Evolutionary conservation across 2,888 invertebrate species (phyloP).

Genomic region (Leucoma salicis): DNA sequence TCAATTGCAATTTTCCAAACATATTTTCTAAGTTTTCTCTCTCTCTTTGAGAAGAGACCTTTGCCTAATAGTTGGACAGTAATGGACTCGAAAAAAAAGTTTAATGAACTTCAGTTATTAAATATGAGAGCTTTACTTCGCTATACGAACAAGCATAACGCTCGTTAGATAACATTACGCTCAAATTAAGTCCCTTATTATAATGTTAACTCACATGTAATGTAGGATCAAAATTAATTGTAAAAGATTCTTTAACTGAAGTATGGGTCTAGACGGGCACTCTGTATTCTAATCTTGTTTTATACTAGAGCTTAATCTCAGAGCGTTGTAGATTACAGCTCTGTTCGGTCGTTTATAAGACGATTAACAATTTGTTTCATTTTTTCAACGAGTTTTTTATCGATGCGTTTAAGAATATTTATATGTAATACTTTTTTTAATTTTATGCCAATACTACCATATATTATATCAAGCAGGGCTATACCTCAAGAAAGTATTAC

Average conservation of each 20-base stretch:
- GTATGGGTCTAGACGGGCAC: conserved; percentile 63
- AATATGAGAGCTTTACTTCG: too few relatives aligned
- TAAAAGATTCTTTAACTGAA: conserved; percentile 44
- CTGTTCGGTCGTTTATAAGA: conserved; percentile 1
- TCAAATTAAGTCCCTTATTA: conserved; percentile 8
- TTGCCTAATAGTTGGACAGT: too few relatives aligned
- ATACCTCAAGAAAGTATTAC: too few relatives aligned
- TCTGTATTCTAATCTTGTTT: conserved; percentile 49
- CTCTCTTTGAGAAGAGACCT: too few relatives aligned
- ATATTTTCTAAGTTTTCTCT: too few relatives aligned
- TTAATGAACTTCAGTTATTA: too few relatives aligned
- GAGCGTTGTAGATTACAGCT: conserved; percentile 9
- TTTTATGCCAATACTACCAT: too few relatives aligned
- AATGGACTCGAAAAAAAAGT: too few relatives aligned
- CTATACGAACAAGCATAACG: too few relatives aligned
- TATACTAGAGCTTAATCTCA: conserved; percentile 16
- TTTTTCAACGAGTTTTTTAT: neutral
- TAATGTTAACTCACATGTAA: conserved; percentile 7
- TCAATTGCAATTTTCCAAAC: too few relatives aligned
- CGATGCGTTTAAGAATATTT: neutral
- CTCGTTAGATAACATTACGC: neutral
- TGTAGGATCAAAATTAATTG: conserved; percentile 43
- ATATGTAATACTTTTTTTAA: too few relatives aligned
- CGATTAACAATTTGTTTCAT: neutral
- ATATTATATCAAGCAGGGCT: too few relatives aligned